Base-by-base conservation (phyloP, 1,140 invertebrate genomes). In the Calliopsis andreniformis region DNA sequence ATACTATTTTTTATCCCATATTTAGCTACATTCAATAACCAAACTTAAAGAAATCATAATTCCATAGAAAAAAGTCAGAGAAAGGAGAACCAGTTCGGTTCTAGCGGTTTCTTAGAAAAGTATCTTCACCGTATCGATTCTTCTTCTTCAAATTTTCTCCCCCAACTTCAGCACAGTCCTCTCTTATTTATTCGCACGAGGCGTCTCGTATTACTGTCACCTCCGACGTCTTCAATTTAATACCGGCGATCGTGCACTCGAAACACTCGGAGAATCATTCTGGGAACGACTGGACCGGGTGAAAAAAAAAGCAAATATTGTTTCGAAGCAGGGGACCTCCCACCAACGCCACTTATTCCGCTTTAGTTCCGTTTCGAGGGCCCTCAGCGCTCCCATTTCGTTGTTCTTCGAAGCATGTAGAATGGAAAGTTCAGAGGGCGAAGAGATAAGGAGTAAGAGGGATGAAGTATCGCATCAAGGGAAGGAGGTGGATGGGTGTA, bases 241-340 rank as follows among this genome's bases (percentile, higher is more conserved):
- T 66, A 56, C 14, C 70, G 16, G 3, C 0, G 62, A 73, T 73
- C 71, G 71, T 43, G 51, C 39, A 55, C 23, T 56, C 61, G 49
- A 66, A 51, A 39, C 25, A 28, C 25, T 28, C 47, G 20, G 1
- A 39, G 16, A 56, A 73, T 66, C 39, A 16, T 66, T 35, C 49
- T 56, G 39, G 28, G 66, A 39, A 25, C 12, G 23, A 10, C 7
- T 5, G 35, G 16, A 20, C 39, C n/a, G n/a, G 35, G 25, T 32
- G 71, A 49, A 47, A 62, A 45, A n/a, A 66, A 56, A 20, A 35
- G 63, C 53, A 75, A 75, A 75, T 68, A 68, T 58, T 68, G 53
- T 35, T 39, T 39, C 42, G 32, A 28, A 51, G 30, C 32, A 30
- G 43, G 18, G n/a, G n/a, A n/a, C 12, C 56, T 14, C 14, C n/a